Evolutionary conservation across 2,113 vertebrate genomes (phyloP), one percentile per base, ranked within the genome.

Genomic region (Daphoenositta chrysoptera): DNA sequence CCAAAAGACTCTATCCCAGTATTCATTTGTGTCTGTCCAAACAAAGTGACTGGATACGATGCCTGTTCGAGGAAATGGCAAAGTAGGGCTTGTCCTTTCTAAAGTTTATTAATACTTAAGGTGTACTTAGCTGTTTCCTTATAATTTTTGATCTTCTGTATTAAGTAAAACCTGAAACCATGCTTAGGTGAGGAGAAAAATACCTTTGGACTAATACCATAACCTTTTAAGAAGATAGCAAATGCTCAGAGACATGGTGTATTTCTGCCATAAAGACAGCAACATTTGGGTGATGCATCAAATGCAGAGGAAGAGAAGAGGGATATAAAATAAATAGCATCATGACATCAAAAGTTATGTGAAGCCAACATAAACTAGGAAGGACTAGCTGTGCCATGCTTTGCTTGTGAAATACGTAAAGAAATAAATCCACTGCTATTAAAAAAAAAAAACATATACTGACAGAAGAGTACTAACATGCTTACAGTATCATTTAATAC

Each of bases 331-430:
- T 33, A 40, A 78, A 50, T 1, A 71, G 50, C 15, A 68, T 15
- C 5, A 37, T 23, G 40, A 64, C 2, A 60, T 31, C 37, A 69
- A 80, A 72, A 93, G 42, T 24, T 44, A 11, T 12, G 40, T 30
- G 22, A 57, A 90, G 75, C 54, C 57, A 88, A 53, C 28, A 51
- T 26, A 83, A 95, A 82, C 63, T 27, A 76, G 60, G 64, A 39
- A 94, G 72, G 40, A 82, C 27, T 45, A 65, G 30, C 26, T 76
- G 37, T 82, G 65, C 82, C 70, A 83, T 15, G 47, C 56, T 96
- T 95, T 31, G 45, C 68, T 90, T 85, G 31, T 21, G 80, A 96
- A 83, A 90, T 93, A 91, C 30, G 56, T 90, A 89, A 94, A 83
- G 63, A 95, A 97, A 96, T 80, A 70, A 83, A 79, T 31, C 24